These are phyloP conservation scores for Ancistrus triradiatus DNA, from an alignment of 2,113 vertebrate species.

Conservation along the genomic window DNA sequence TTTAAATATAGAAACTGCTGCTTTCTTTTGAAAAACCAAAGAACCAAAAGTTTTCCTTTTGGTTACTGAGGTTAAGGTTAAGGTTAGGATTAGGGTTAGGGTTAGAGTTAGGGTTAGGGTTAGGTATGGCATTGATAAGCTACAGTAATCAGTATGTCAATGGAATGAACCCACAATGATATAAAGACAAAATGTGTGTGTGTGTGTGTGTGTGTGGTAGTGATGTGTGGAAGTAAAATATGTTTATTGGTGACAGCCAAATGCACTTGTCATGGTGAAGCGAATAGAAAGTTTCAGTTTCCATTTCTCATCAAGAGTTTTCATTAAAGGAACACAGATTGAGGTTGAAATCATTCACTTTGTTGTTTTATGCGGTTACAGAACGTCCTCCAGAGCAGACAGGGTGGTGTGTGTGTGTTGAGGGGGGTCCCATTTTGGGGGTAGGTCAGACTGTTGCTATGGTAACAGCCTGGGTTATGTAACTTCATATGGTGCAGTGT, in stretches of 20 bases:
- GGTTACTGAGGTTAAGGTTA: no score
- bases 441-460: constrained; percentile 45
- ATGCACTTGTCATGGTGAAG: constrained; percentile 18
- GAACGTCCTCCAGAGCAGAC: constrained; percentile 26
- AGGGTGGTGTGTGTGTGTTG: not conserved
- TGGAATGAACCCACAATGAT: no score
- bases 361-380: constrained; percentile 23
- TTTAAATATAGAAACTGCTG: no score
- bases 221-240: constrained; percentile 41
- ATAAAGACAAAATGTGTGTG: no score
- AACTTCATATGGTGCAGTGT: constrained; percentile 58
- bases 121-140: no score
- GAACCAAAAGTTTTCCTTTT: no score
- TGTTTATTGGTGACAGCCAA: constrained; percentile 33
- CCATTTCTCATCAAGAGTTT: not conserved
- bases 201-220: not conserved
- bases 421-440: constrained; percentile 18
- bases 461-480: constrained; percentile 66
- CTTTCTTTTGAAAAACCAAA: no score
- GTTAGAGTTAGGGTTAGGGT: no score
- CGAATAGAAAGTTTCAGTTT: constrained; percentile 12
- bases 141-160: no score
- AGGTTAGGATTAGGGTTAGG: no score
- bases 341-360: constrained; percentile 37
- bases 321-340: constrained; percentile 29